Percentiles rank a stretch among this genome's conserved stretches.
Evolutionary conservation across 2,888 invertebrate species (phyloP).

Genomic region (Drosophila aldrichi): DNA sequence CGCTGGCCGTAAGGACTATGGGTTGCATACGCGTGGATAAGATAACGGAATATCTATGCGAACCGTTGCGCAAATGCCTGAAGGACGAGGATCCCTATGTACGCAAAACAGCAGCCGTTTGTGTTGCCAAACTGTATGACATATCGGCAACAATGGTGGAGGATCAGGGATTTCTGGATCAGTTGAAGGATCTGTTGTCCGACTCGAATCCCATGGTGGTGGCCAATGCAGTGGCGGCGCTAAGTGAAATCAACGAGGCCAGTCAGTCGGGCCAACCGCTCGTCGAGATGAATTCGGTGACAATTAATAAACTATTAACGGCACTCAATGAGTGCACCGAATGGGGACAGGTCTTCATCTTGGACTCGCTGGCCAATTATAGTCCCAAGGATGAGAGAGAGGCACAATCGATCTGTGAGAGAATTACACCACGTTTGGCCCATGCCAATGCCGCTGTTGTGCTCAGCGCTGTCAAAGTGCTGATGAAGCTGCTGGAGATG

Average conservation of each 20-base stretch:
- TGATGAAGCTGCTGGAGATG: slow-evolving; percentile 99
- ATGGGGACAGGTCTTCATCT: slow-evolving; percentile 99
- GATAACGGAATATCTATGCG: slow-evolving; percentile 99
- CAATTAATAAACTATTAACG: slow-evolving; percentile 98
- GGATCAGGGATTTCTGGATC: slow-evolving; percentile 97
- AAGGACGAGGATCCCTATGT: slow-evolving; percentile 99
- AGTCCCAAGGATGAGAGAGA: slow-evolving; percentile 98
- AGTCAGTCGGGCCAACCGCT: slow-evolving; percentile 97
- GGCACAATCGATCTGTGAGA: slow-evolving; percentile 98
- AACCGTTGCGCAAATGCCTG: slow-evolving; percentile 96
- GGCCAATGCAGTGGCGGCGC: slow-evolving; percentile 99
- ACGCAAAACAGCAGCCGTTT: slow-evolving; percentile 99
- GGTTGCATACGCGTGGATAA: slow-evolving; percentile 99
- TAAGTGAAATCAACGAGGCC: slow-evolving; percentile 99
- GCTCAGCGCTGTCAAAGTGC: slow-evolving; percentile 97
- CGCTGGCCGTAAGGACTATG: slow-evolving; percentile 99
- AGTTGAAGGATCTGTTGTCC: slow-evolving; percentile 97
- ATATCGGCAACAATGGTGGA: slow-evolving; percentile 91
- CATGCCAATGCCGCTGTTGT: slow-evolving; percentile 99
- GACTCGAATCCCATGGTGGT: slow-evolving; percentile 99
- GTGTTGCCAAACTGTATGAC: slow-evolving; percentile 99
- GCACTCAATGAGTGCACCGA: slow-evolving; percentile 99
- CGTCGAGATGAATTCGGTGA: slow-evolving; percentile 97
- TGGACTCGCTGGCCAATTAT: slow-evolving; percentile 98
- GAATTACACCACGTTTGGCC: slow-evolving; percentile 98